These are phyloP conservation scores for Gnathonemus longibarbis DNA, from an alignment of 2,113 vertebrate species.

Conservation along the genomic window DNA sequence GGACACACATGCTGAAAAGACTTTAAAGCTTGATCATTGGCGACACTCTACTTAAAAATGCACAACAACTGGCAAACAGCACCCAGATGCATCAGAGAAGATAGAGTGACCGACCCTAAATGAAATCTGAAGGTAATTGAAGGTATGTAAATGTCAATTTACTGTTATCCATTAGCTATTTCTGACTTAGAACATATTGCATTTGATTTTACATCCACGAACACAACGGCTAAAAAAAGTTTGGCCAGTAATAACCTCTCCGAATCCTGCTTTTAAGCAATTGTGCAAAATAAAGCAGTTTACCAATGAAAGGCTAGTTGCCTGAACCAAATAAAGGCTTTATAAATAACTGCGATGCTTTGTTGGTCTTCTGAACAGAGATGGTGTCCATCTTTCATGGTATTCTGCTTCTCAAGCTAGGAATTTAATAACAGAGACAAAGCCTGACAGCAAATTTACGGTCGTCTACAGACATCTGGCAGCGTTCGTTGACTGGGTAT, in stretches of 20 bases:
- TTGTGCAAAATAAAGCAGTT: not conserved
- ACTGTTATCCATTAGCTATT: not conserved
- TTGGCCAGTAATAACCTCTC: not conserved
- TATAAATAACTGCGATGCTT: not conserved
- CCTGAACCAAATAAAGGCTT: not conserved
- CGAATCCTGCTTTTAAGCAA: not conserved
- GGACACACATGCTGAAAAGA: not conserved
- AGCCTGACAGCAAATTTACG: not conserved
- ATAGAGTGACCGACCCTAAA: not conserved
- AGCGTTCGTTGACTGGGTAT: not conserved
- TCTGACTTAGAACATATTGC: not conserved
- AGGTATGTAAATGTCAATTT: not conserved
- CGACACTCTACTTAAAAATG: not conserved
- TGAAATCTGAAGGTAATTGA: not conserved
- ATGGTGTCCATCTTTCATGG: not conserved
- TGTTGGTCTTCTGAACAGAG: not conserved
- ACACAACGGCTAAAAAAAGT: not conserved
- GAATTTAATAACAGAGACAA: not conserved
- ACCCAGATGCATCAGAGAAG: not conserved
- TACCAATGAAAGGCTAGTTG: not conserved
- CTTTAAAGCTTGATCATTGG: not conserved
- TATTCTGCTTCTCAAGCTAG: not conserved
- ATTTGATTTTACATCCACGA: not conserved
- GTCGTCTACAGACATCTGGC: not conserved
- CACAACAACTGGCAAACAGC: not conserved